phyloP scores from a whole-genome alignment of 2,797 vertebrate genomes.

The Stomatorhinus walkeri region DNA sequence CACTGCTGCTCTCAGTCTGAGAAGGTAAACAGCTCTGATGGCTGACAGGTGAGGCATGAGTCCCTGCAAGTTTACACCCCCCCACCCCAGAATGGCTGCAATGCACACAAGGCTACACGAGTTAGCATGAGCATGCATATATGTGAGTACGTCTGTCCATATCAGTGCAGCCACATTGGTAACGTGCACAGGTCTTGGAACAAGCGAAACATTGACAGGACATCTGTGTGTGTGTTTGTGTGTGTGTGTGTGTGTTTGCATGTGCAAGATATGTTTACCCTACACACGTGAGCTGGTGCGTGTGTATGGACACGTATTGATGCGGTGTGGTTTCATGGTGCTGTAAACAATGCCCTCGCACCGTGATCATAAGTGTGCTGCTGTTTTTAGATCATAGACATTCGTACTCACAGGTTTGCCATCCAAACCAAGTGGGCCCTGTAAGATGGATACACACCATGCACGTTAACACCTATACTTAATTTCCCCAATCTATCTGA shows the following conservation, averaged over 20 bases:
- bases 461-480: neutral
- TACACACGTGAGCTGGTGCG: neutral
- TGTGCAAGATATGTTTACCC: neutral
- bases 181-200: neutral
- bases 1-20: neutral
- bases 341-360: neutral
- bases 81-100: neutral
- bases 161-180: neutral
- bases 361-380: neutral
- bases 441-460: constrained; percentile 35
- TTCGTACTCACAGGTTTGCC: constrained; percentile 86
- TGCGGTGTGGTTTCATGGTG: neutral
- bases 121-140: neutral
- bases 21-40: constrained; percentile 19
- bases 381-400: neutral
- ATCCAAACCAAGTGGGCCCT: constrained; percentile 92
- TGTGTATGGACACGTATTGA: neutral
- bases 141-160: neutral
- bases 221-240: neutral
- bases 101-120: neutral
- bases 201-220: neutral
- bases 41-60: constrained; percentile 12
- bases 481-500: neutral
- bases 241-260: neutral
- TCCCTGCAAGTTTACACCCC: neutral